Evolutionary conservation across 2,797 vertebrate genomes (phyloP), one percentile per base, ranked within the genome.

Genomic region (Cynodonichthys magdalenae): DNA sequence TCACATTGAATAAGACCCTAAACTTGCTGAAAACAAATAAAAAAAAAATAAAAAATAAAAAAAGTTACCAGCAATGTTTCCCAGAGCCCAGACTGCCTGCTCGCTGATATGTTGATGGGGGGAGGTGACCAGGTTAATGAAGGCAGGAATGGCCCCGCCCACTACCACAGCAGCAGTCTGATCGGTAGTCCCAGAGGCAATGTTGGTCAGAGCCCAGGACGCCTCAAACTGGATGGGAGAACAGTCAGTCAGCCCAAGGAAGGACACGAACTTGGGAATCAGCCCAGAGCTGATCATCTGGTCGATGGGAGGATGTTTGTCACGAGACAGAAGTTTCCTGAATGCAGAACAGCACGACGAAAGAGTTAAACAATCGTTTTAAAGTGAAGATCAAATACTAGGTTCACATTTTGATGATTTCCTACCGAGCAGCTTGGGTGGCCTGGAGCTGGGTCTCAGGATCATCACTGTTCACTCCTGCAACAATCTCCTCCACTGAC

Each of bases 121-220:
- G 27, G 96, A 99, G 0, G 91, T 85, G 82, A 99, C 83, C 5
- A 99, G 90, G 3, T 89, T 77, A 36, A 98, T 94, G 77, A 99
- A 99, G 15, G 97, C 96, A 48, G 95, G 95, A 46, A 99, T 90
- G 50, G 95, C 97, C 0, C 97, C 96, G 0, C 96, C 95, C 24
- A 94, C 94, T 3, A 99, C 97, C 11, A 99, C 97, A 0, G 96
- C 96, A n/a, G 90, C 94, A 0, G 97, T 99, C 83, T 99, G 98
- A 6, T 97, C 95, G 0, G 95, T 95, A 0, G 94, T 97, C 55
- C 98, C 97, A 0, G 98, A 99, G 18, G 97, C 98, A 0, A 99
- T 99, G 89, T 99, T 99, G 20, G 98, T 99, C 71, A 99, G 93
- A 0, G 96, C 98, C 98, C 98, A 99, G 42, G 97, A 96, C 4